Conservation (phyloP, 2,113 vertebrate species). For the Alligator mississippiensis region DNA sequence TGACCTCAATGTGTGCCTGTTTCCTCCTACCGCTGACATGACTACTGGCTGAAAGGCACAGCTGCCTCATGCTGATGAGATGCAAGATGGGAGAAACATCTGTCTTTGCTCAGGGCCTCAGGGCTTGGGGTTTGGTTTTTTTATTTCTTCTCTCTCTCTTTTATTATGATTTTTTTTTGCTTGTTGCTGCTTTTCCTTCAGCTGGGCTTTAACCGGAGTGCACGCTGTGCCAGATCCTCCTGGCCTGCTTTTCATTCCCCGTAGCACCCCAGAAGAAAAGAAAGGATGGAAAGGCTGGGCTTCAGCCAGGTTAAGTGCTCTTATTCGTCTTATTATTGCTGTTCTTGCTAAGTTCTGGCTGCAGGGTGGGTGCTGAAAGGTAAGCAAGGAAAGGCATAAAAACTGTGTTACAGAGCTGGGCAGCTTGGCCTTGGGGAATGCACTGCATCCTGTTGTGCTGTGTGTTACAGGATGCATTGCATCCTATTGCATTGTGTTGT, state of each 20-base stretch:
- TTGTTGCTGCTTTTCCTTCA: not conserved
- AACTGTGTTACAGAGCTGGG: not conserved
- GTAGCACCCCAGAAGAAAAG: not conserved
- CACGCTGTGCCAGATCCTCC: not conserved
- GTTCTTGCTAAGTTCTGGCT: not conserved
- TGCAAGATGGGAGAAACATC: not conserved
- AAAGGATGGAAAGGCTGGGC: not conserved
- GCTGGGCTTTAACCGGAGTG: not conserved
- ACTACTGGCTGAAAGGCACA: not conserved
- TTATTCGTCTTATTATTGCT: too few species aligned
- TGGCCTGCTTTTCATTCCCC: not conserved
- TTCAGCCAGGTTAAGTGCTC: not conserved
- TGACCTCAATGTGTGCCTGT: not conserved
- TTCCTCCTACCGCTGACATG: not conserved
- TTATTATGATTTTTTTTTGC: too few species aligned
- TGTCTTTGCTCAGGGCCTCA: constrained; percentile 5
- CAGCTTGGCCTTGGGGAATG: accelerated
- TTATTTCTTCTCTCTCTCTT: too few species aligned
- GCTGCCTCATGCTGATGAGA: not conserved
- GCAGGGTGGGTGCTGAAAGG: not conserved
- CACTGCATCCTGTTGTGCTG: too few species aligned
- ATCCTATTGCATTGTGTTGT: too few species aligned
- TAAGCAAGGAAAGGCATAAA: not conserved
- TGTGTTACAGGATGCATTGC: too few species aligned
- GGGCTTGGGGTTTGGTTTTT: not conserved